A percentile compares a stretch with the other conserved stretches of the same genome.
phyloP scores from a whole-genome alignment of 2,113 vertebrate species.

The Chaetorhynchus papuensis region DNA sequence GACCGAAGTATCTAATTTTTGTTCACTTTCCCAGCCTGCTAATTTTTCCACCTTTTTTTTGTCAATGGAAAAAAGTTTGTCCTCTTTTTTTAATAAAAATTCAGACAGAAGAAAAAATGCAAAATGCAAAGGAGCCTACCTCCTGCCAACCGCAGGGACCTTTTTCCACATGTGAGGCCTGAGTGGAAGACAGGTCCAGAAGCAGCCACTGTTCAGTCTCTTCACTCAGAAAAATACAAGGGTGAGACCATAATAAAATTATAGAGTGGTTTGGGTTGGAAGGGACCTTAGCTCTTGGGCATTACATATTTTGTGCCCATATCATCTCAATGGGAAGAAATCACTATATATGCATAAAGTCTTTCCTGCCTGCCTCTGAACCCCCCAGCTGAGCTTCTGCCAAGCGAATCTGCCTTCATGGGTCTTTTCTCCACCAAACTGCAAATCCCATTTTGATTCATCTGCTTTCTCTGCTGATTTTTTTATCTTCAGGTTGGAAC shows the following conservation, averaged over 20 bases:
- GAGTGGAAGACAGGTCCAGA: neutral
- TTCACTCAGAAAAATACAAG: neutral
- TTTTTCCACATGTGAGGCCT: neutral
- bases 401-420: neutral
- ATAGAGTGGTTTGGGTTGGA: neutral
- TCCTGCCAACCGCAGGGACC: neutral
- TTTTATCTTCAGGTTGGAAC: neutral
- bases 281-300: neutral
- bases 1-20: neutral
- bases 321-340: neutral
- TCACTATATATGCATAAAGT: neutral
- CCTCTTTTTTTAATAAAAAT: neutral
- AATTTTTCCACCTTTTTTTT: neutral
- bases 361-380: neutral
- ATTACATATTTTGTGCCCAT: neutral
- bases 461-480: neutral
- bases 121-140: neutral
- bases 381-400: neutral
- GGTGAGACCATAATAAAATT: neutral
- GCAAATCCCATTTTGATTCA: neutral
- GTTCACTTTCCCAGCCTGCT: neutral
- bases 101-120: neutral
- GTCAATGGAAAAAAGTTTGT: neutral
- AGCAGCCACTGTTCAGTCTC: neutral
- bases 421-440: neutral